Conservation (phyloP, 2,797 vertebrate genomes). For the Pipistrellus pygmaeus region DNA sequence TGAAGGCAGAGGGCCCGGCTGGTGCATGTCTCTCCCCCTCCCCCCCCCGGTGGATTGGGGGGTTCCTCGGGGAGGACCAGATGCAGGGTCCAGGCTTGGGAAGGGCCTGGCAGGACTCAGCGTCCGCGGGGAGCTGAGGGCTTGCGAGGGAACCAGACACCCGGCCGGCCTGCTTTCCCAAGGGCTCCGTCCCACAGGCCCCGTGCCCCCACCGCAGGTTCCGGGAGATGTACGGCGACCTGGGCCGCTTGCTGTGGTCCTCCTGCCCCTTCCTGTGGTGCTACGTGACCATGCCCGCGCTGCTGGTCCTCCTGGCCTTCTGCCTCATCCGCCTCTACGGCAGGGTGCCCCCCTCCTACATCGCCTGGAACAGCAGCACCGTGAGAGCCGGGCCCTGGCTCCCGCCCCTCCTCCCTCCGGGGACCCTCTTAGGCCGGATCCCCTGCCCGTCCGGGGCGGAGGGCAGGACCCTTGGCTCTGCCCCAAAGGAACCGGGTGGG, state of each 20-base stretch:
- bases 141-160: not conserved
- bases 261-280: not conserved
- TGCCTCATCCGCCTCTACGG: too few relatives aligned
- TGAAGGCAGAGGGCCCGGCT: not conserved
- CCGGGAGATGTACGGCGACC: not conserved
- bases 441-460: too few relatives aligned
- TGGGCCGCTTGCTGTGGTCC: not conserved
- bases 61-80: not conserved
- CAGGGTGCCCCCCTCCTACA: too few relatives aligned
- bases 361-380: too few relatives aligned
- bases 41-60: too few relatives aligned
- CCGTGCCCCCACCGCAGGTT: not conserved
- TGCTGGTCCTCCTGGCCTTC: too few relatives aligned
- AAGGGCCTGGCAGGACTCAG: not conserved
- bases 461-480: too few relatives aligned
- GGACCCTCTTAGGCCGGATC: not conserved
- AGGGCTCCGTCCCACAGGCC: not conserved
- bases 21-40: fast-evolving
- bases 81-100: not conserved
- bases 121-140: not conserved
- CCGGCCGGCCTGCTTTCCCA: not conserved
- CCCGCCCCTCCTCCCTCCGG: fast-evolving
- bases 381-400: too few relatives aligned
- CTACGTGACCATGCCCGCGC: too few relatives aligned
- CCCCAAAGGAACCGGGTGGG: too few relatives aligned